phyloP scores from a whole-genome alignment of 2,113 vertebrate species.

The Pogona vitticeps region DNA sequence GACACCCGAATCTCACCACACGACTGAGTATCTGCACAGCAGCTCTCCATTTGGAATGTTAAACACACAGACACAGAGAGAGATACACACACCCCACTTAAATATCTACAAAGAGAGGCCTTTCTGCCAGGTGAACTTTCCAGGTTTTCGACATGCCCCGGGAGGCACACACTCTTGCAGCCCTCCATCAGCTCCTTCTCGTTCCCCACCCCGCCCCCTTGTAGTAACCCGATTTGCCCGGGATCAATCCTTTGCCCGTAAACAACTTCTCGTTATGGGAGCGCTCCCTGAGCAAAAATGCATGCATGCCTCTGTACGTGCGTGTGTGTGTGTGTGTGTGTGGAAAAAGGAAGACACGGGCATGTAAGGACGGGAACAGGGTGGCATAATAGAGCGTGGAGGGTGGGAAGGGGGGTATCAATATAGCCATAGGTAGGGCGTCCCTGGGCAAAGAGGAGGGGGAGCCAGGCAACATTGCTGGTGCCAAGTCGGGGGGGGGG shows the following conservation, averaged over 20 bases:
- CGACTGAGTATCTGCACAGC: not conserved
- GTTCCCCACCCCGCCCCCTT: not conserved
- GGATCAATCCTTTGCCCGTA: not conserved
- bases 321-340: too few relatives aligned
- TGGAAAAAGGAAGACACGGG: too few relatives aligned
- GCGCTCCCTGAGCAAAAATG: not conserved
- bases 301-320: accelerated
- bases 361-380: too few relatives aligned
- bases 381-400: too few relatives aligned
- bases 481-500: not conserved
- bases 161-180: too few relatives aligned
- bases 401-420: too few relatives aligned
- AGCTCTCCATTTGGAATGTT: not conserved
- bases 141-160: not conserved
- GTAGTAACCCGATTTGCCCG: not conserved
- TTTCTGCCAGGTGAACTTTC: not conserved
- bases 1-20: not conserved
- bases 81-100: too few relatives aligned
- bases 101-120: not conserved
- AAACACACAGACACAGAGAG: too few relatives aligned
- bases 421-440: too few relatives aligned
- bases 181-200: not conserved
- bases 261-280: not conserved
- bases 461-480: not conserved
- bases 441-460: not conserved